These are phyloP conservation scores for Iselma pallidipennis DNA, from an alignment of 2,888 invertebrate genomes.

Conservation along the genomic window DNA sequence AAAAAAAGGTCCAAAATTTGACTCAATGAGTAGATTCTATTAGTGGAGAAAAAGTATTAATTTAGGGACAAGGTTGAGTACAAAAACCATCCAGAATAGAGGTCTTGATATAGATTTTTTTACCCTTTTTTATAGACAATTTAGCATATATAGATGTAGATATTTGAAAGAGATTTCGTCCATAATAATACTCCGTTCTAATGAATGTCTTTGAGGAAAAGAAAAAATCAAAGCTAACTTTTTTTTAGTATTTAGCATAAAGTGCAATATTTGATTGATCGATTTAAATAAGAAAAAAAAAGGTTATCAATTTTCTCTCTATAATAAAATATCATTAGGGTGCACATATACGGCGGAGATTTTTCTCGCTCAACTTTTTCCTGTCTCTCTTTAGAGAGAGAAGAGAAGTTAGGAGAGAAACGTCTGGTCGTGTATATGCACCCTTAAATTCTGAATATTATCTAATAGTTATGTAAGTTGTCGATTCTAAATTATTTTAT, in stretches of 20 bases:
- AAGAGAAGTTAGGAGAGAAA: too few relatives aligned
- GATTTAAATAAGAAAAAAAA: too few relatives aligned
- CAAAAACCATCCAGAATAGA: not conserved
- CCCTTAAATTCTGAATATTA: not conserved
- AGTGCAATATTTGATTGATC: not conserved
- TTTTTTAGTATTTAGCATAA: too few relatives aligned
- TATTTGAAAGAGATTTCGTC: conserved; percentile 13
- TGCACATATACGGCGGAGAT: too few relatives aligned
- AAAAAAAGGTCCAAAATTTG: not conserved
- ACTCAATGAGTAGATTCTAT: not conserved
- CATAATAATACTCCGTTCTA: conserved; percentile 15
- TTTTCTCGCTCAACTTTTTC: too few relatives aligned
- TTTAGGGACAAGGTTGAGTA: not conserved
- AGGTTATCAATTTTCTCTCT: too few relatives aligned
- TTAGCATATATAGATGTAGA: not conserved
- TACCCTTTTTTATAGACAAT: conserved; percentile 18
- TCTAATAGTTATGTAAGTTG: not conserved
- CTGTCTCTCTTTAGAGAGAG: too few relatives aligned
- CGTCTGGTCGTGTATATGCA: too few relatives aligned
- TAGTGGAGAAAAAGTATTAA: not conserved
- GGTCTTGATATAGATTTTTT: conserved; percentile 15
- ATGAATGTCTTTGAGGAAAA: too few relatives aligned
- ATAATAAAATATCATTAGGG: too few relatives aligned
- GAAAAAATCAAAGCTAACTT: too few relatives aligned
- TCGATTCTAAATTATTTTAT: not conserved